Evolutionary conservation across 2,797 vertebrate genomes (phyloP), one percentile per base, ranked within the genome.

Genomic region (Podargus strigoides): DNA sequence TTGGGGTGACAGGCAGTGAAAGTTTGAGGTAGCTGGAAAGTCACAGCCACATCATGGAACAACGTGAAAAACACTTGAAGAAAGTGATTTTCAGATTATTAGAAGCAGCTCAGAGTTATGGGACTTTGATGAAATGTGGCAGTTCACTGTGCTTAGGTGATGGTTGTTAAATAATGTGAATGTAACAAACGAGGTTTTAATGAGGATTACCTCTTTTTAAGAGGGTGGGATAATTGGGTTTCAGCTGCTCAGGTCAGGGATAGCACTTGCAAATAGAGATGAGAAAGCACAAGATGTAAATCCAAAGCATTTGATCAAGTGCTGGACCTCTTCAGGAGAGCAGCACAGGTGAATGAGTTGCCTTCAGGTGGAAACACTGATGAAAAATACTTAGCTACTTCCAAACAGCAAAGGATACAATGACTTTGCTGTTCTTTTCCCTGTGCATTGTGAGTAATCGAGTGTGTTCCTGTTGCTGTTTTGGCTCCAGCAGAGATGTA

Each of bases 391-490:
- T 37, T 22, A 37, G 4, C 26, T 75, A 17, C 16, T 55, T 72
- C 39, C 39, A 44, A 19, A 4, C 2, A 66, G 19, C 21, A 64
- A 7, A 46, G 49, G 27, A 10, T 27, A 72, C n/a, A 53, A 21
- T 27, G 62, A 16, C 17, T 60, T 50, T 52, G 26, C 28, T 69
- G 58, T 2, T 66, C 5, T 20, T 58, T 50, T n/a, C 12, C 56
- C 26, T 1, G 0, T 34, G 49, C 18, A 1, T 27, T 39, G 20
- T 36, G 49, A 56, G 28, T 14, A 16, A 14, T 22, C 1, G 6
- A 18, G 4, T 8, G 39, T 14, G 6, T 17, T 52, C 6, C 0
- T 0, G 1, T 3, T 69, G 53, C 60, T 7, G 1, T 44, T 62
- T 69, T 69, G 77, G 72, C 46, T 85, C 10, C 10, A 16, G 55